Evolutionary conservation across 2,888 invertebrate genomes (phyloP).

Genomic region (Chelonus formosanus): DNA sequence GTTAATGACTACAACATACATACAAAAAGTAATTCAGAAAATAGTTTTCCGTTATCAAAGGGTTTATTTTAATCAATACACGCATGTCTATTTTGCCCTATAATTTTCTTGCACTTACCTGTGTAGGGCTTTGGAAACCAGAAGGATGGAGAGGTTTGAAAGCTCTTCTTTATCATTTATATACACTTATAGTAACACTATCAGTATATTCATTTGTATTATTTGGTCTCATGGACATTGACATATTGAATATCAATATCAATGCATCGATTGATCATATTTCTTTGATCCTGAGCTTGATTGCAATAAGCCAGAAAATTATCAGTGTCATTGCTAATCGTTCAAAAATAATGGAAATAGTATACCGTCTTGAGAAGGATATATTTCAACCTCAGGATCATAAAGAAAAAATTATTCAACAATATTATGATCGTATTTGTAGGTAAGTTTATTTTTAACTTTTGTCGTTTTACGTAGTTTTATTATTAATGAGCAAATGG

Average conservation of each 20-base stretch:
- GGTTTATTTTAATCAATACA: neutral
- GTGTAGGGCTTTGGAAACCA: conserved; percentile 5
- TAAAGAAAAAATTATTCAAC: too few species aligned
- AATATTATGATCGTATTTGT: too few species aligned
- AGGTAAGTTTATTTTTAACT: too few species aligned
- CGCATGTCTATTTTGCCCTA: neutral
- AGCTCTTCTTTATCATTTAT: conserved; percentile 1
- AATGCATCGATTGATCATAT: neutral
- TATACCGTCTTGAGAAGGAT: too few species aligned
- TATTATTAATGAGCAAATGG: too few species aligned
- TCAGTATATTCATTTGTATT: neutral
- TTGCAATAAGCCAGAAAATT: neutral
- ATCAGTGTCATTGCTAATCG: too few species aligned
- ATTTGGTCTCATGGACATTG: neutral
- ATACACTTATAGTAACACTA: neutral
- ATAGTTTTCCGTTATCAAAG: too few species aligned
- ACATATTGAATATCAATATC: neutral
- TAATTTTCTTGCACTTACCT: neutral
- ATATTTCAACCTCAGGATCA: too few species aligned
- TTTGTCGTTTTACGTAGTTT: too few species aligned
- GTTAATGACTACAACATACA: too few species aligned
- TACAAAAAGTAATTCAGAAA: too few species aligned
- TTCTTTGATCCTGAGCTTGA: neutral
- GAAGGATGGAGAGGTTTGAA: neutral
- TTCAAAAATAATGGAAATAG: too few species aligned